A percentile compares a stretch with the other conserved stretches of the same genome.
Evolutionary conservation across 2,113 vertebrate genomes (phyloP).

Genomic region (Elaphurus davidianus): DNA sequence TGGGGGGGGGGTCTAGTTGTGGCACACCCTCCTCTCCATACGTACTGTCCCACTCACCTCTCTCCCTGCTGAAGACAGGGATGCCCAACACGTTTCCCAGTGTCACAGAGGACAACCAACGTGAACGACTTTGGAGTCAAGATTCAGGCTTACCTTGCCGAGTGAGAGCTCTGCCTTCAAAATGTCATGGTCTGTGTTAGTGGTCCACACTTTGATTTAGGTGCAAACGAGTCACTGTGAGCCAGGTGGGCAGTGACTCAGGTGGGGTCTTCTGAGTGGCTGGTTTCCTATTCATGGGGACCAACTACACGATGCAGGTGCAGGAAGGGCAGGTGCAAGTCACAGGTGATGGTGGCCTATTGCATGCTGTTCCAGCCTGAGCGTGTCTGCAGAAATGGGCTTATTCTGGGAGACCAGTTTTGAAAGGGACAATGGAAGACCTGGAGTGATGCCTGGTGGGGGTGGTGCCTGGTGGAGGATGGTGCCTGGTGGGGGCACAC

Average conservation of each 20-base stretch:
- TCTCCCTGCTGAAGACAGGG: not conserved
- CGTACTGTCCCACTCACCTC: too few species aligned
- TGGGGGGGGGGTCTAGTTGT: too few species aligned
- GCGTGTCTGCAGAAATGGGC: not conserved
- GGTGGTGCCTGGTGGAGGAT: not conserved
- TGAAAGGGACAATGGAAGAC: not conserved
- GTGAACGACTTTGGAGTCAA: not conserved
- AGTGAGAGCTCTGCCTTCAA: not conserved
- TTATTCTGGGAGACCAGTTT: not conserved
- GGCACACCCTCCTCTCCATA: not conserved
- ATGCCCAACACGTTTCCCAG: too few species aligned
- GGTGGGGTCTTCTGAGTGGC: not conserved
- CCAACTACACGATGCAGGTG: not conserved
- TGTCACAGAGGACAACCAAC: not conserved
- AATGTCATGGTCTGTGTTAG: not conserved
- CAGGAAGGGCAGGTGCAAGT: not conserved
- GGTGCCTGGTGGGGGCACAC: not conserved
- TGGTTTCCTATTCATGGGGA: not conserved
- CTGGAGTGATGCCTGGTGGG: not conserved
- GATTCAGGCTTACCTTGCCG: not conserved
- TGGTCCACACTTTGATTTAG: not conserved
- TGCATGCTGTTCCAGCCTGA: not conserved
- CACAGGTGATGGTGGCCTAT: not conserved
- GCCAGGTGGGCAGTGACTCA: not conserved
- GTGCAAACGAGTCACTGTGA: not conserved